These are phyloP conservation scores for Diplosoma virens DNA, from an alignment of 23 tunicate species.

Conservation along the genomic window DNA sequence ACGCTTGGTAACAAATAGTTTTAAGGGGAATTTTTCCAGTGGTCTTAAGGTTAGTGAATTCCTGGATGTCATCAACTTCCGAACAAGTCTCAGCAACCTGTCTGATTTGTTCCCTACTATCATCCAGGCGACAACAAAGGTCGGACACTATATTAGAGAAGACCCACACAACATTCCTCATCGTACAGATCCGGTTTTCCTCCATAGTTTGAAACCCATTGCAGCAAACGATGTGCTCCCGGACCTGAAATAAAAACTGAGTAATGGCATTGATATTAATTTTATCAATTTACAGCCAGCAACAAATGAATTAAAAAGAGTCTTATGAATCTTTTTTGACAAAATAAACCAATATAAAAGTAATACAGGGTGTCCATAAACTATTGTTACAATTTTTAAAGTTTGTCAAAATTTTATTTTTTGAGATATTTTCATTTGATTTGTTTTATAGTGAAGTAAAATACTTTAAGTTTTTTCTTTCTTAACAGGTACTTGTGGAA, in stretches of 20 bases:
- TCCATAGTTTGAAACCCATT: slow-evolving; percentile 64
- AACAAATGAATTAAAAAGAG: neutral
- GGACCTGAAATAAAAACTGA: too few species aligned
- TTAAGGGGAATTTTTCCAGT: slow-evolving; percentile 50
- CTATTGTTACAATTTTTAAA: too few species aligned
- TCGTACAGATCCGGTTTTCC: slow-evolving; percentile 46
- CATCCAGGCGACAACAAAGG: slow-evolving; percentile 58
- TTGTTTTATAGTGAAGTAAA: too few species aligned
- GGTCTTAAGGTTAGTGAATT: slow-evolving; percentile 39
- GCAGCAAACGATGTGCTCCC: slow-evolving; percentile 54
- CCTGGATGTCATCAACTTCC: slow-evolving; percentile 49
- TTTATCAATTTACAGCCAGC: too few species aligned
- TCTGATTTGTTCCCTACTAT: slow-evolving; percentile 66
- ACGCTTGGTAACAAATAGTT: slow-evolving; percentile 39
- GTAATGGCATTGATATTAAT: too few species aligned
- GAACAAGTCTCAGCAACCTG: slow-evolving; percentile 57
- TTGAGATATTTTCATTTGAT: too few species aligned
- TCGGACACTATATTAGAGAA: slow-evolving; percentile 75
- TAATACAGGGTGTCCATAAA: too few species aligned
- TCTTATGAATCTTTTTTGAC: neutral
- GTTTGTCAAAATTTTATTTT: too few species aligned
- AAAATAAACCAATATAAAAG: too few species aligned
- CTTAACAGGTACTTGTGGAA: too few species aligned
- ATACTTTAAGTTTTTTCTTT: too few species aligned
- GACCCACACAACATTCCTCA: slow-evolving; percentile 72